Percentiles rank a stretch among this genome's conserved stretches.
These are phyloP conservation scores for Spodoptera picta DNA, from an alignment of 2,888 invertebrate species.

Conservation along the genomic window DNA sequence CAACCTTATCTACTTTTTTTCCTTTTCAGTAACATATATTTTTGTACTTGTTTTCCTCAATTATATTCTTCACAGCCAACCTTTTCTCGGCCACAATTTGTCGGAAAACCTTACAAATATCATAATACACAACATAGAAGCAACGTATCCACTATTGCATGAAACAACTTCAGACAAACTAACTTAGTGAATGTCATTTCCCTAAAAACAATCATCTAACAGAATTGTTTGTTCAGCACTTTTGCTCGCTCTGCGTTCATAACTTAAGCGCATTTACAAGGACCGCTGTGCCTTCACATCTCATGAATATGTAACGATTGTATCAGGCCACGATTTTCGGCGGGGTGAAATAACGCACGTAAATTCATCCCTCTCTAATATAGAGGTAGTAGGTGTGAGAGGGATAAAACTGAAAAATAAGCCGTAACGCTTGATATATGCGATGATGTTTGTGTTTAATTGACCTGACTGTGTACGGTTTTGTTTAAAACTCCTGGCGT, in stretches of 20 bases:
- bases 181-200: constrained; percentile 30
- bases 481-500: constrained; percentile 21
- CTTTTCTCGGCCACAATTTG: not conserved
- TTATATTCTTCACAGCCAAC: not conserved
- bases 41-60: not conserved
- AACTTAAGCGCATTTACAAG: constrained; percentile 38
- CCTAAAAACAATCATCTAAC: constrained; percentile 41
- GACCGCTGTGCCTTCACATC: constrained; percentile 57
- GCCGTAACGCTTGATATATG: constrained; percentile 41
- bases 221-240: constrained; percentile 31
- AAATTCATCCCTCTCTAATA: constrained; percentile 51
- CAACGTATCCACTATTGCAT: constrained; percentile 2
- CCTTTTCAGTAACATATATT: not conserved
- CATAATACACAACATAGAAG: not conserved
- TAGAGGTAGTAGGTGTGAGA: constrained; percentile 26
- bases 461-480: constrained; percentile 26
- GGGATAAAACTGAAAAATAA: constrained; percentile 47
- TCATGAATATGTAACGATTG: constrained; percentile 77
- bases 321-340: constrained; percentile 70
- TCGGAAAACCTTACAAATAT: not conserved
- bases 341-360: constrained; percentile 54
- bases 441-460: constrained; percentile 51
- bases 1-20: not conserved
- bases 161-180: constrained; percentile 31
- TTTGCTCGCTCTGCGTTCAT: constrained; percentile 37